A percentile compares a stretch with the other conserved stretches of the same genome.
Evolutionary conservation across 2,888 invertebrate genomes (phyloP).

Genomic region (Sipha maydis): DNA sequence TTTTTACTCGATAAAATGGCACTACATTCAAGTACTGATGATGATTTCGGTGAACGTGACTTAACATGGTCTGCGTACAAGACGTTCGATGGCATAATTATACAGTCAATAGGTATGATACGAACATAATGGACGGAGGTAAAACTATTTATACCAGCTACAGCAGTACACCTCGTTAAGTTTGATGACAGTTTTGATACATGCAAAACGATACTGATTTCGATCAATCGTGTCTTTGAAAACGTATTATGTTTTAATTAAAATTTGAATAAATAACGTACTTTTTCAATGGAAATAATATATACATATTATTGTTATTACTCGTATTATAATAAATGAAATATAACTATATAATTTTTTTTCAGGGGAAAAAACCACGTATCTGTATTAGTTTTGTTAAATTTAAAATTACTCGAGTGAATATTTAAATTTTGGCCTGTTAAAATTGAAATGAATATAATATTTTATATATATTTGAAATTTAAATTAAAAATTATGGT

Average conservation of each 20-base stretch:
- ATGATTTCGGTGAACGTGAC: neutral
- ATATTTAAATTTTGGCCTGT: neutral
- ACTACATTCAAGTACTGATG: neutral
- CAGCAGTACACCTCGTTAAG: neutral
- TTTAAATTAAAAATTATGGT: slow-evolving; percentile 6
- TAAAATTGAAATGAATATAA: neutral
- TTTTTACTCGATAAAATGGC: neutral
- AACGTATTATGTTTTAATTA: neutral
- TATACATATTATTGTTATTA: too few relatives aligned
- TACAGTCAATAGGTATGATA: neutral
- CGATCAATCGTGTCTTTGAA: neutral
- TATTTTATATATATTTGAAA: neutral
- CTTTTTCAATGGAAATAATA: neutral
- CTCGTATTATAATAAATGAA: too few relatives aligned
- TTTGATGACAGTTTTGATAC: neutral
- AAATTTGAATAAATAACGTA: neutral
- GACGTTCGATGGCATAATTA: too few relatives aligned
- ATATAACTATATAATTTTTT: too few relatives aligned
- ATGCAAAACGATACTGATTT: neutral
- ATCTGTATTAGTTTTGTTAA: neutral
- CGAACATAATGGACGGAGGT: neutral
- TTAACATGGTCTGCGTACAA: neutral
- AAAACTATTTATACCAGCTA: neutral
- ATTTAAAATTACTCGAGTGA: too few relatives aligned
- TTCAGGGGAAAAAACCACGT: neutral